phyloP scores from a whole-genome alignment of 2,888 invertebrate species.

The Ornithoptera alexandrae region DNA sequence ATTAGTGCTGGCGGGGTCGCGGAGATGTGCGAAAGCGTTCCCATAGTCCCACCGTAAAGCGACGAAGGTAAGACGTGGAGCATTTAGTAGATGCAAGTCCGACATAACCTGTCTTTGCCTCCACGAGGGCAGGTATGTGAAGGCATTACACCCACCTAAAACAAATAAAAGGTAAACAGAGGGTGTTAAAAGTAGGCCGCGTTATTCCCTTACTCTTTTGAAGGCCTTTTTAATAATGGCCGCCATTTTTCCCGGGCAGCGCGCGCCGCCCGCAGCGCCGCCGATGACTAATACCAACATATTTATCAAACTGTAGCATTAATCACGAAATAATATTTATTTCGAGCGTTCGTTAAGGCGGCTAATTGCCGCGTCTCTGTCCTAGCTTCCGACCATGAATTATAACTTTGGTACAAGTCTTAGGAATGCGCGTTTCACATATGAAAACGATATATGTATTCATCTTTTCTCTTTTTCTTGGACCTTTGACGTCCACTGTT shows the following conservation, averaged over 20 bases:
- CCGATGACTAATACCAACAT: slow-evolving; percentile 57
- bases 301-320: slow-evolving; percentile 66
- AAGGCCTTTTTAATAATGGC: slow-evolving; percentile 21
- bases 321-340: slow-evolving; percentile 77
- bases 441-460: no score
- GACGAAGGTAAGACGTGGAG: no score
- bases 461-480: no score
- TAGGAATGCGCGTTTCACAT: slow-evolving; percentile 20
- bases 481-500: no score
- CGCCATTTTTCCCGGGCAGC: slow-evolving; percentile 16
- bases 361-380: slow-evolving; percentile 75
- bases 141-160: no score
- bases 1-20: no score
- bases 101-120: no score
- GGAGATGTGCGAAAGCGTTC: no score
- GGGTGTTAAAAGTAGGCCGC: slow-evolving; percentile 5
- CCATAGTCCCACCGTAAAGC: no score
- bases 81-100: no score
- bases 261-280: slow-evolving; percentile 16
- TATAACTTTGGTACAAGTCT: slow-evolving; percentile 52
- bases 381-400: slow-evolving; percentile 70
- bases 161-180: background rate
- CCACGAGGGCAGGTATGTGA: no score
- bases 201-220: slow-evolving; percentile 17
- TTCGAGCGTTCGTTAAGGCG: slow-evolving; percentile 74